Evolutionary conservation across 2,888 invertebrate species (phyloP).

Genomic region (Drosophila subquinaria): DNA sequence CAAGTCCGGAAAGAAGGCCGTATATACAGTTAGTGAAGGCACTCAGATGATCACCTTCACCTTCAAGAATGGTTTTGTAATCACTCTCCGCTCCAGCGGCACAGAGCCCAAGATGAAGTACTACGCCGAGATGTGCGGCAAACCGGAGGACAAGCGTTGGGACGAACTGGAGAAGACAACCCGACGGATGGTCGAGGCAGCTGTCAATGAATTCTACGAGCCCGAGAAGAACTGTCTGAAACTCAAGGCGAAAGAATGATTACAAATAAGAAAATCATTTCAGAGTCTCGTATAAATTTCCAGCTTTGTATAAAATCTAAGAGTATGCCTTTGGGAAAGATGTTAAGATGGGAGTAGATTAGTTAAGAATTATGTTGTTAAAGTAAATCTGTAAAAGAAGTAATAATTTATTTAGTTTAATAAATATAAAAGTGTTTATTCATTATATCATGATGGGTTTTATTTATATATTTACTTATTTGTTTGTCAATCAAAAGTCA

Average conservation of each 20-base stretch:
- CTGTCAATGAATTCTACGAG: constrained; percentile 92
- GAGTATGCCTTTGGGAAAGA: neutral
- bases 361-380: neutral
- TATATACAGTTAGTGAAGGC: constrained; percentile 88
- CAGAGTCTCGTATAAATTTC: neutral
- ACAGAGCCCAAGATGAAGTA: constrained; percentile 99
- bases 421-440: no score
- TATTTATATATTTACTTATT: no score
- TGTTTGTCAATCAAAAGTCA: no score
- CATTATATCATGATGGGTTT: no score
- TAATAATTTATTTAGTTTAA: no score
- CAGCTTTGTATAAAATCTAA: neutral
- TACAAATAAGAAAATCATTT: neutral
- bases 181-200: constrained; percentile 91
- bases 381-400: no score
- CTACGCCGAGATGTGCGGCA: constrained; percentile 95
- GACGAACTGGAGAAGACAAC: constrained; percentile 88
- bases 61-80: constrained; percentile 93
- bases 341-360: neutral
- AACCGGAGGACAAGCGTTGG: constrained; percentile 89
- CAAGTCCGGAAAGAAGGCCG: constrained; percentile 89
- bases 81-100: constrained; percentile 97
- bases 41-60: constrained; percentile 97
- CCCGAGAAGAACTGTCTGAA: constrained; percentile 89
- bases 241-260: constrained; percentile 44